Evolutionary conservation across 2,113 vertebrate genomes (phyloP).

Genomic region (Anolis carolinensis): DNA sequence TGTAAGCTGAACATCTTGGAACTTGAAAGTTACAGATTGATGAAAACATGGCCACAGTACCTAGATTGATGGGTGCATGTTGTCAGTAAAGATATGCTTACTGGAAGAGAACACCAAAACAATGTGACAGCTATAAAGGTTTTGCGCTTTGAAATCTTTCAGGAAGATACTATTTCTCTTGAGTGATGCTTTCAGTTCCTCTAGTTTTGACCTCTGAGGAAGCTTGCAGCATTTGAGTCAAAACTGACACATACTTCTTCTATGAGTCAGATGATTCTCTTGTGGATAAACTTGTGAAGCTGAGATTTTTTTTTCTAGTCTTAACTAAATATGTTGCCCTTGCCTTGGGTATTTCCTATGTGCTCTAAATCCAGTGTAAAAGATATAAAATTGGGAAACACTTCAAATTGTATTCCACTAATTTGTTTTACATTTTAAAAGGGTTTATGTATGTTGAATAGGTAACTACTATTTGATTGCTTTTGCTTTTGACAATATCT

Average conservation of each 20-base stretch:
- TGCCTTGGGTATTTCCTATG: background rate
- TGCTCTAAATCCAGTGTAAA: background rate
- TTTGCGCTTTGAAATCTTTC: conserved; percentile 38
- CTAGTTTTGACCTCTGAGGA: conserved; percentile 2
- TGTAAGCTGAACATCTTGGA: conserved; percentile 22
- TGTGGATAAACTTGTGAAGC: background rate
- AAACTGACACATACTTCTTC: conserved; percentile 10
- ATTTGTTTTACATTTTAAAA: background rate
- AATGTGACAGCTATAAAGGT: conserved; percentile 12
- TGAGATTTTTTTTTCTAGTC: background rate
- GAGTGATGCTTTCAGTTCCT: conserved; percentile 27
- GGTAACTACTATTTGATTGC: background rate
- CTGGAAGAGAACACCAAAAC: conserved; percentile 7
- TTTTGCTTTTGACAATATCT: background rate
- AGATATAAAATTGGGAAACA: background rate
- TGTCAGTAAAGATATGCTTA: conserved; percentile 22
- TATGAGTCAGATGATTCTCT: conserved; percentile 10
- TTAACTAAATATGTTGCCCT: background rate
- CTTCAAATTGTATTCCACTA: background rate
- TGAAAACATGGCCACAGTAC: conserved; percentile 25
- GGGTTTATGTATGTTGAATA: background rate
- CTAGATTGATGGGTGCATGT: conserved; percentile 27
- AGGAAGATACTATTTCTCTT: conserved; percentile 24
- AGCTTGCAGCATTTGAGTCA: background rate
- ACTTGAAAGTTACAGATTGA: conserved; percentile 9